phyloP scores from a whole-genome alignment of 1,140 invertebrate species.

The Dreissena rostriformis region DNA sequence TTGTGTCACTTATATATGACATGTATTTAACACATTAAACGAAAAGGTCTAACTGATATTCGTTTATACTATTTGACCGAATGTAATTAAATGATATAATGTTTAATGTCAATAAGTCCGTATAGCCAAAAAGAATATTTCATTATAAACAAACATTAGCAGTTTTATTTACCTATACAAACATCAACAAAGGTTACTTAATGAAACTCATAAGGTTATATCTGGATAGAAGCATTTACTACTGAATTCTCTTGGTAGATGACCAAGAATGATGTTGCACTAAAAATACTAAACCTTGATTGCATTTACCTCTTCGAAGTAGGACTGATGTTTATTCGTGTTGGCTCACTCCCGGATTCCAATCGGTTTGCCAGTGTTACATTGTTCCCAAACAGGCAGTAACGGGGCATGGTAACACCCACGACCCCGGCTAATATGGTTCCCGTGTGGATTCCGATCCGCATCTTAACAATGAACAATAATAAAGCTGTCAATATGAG shows the following conservation, averaged over 20 bases:
- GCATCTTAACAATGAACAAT: slow-evolving; percentile 87
- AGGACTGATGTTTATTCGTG: slow-evolving; percentile 95
- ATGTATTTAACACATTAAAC: not conserved
- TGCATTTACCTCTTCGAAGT: slow-evolving; percentile 92
- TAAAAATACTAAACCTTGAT: too few species aligned
- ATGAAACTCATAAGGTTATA: too few species aligned
- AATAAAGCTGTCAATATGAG: not conserved
- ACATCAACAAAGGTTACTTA: too few species aligned
- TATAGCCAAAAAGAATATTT: too few species aligned
- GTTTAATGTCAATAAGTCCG: too few species aligned
- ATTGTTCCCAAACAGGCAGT: slow-evolving; percentile 84
- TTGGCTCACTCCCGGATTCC: slow-evolving; percentile 94
- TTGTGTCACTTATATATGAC: slow-evolving; percentile 3
- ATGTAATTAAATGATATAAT: too few species aligned
- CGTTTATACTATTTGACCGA: too few species aligned
- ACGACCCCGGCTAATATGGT: slow-evolving; percentile 79
- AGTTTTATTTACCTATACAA: too few species aligned
- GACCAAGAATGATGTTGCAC: too few species aligned
- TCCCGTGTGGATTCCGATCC: slow-evolving; percentile 91
- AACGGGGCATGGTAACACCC: slow-evolving; percentile 79
- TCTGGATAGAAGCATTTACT: too few species aligned
- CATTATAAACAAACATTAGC: too few species aligned
- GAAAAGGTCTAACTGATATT: not conserved
- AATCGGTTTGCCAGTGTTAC: slow-evolving; percentile 97
- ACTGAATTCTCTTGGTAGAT: too few species aligned